Conservation (phyloP, 1,140 invertebrate genomes). For the Penaeus vannamei region DNA sequence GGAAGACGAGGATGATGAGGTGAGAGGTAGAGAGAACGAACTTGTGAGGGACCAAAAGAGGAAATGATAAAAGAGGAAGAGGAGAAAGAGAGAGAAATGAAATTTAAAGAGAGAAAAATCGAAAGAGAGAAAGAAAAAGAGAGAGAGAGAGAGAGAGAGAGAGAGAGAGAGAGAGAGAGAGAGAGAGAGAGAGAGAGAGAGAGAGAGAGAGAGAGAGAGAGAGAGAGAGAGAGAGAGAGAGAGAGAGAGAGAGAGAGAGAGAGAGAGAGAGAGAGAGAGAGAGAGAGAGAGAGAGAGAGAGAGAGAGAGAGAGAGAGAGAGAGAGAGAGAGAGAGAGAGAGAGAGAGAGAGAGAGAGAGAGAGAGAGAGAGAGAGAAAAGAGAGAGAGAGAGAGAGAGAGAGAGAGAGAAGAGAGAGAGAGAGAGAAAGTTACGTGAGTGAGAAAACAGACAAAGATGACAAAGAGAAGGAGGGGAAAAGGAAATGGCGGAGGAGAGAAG, state of each 20-base stretch:
- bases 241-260: not conserved
- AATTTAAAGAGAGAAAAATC: not conserved
- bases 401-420: too few relatives aligned
- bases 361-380: too few relatives aligned
- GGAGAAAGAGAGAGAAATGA: not conserved
- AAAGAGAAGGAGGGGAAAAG: too few relatives aligned
- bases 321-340: not conserved
- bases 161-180: too few relatives aligned
- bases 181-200: not conserved
- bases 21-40: not conserved
- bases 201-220: not conserved
- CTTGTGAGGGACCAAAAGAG: not conserved
- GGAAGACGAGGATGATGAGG: not conserved
- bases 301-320: not conserved
- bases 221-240: not conserved
- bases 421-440: too few relatives aligned
- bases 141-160: not conserved
- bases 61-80: not conserved
- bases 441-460: too few relatives aligned
- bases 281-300: not conserved
- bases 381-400: too few relatives aligned
- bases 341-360: not conserved
- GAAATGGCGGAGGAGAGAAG: too few relatives aligned
- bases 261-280: too few relatives aligned
- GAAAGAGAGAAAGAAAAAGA: not conserved